phyloP scores from a whole-genome alignment of 2,888 invertebrate genomes.

The Cephus spinipes region DNA sequence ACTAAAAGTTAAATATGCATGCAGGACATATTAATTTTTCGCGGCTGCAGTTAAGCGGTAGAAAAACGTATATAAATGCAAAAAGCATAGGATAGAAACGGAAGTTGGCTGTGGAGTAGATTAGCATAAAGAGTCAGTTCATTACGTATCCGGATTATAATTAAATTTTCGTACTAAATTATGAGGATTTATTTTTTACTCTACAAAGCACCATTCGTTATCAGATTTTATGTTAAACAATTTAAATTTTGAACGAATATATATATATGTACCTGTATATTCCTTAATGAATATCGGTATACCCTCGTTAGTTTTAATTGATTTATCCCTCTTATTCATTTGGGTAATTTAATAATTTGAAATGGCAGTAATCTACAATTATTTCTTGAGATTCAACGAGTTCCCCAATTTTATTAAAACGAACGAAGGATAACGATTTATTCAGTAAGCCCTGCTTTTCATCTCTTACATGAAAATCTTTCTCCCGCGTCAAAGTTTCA shows the following conservation, averaged over 20 bases:
- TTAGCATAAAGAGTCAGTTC: constrained; percentile 20
- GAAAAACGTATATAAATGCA: no score
- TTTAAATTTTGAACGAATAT: no score
- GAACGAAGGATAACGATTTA: no score
- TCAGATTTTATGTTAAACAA: no score
- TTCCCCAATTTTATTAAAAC: no score
- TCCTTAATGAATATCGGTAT: no score
- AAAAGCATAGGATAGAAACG: not conserved
- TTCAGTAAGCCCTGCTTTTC: no score
- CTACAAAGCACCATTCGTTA: no score
- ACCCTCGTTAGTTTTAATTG: constrained; percentile 32
- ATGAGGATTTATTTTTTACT: no score
- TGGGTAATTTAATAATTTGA: constrained; percentile 29
- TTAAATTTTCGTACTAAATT: no score
- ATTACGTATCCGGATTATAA: constrained; percentile 13
- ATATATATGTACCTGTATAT: no score
- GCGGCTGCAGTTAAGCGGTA: constrained; percentile 4
- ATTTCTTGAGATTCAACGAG: no score
- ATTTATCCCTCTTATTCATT: constrained; percentile 35
- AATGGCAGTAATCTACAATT: constrained; percentile 5
- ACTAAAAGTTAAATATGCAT: constrained; percentile 16
- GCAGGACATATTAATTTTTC: constrained; percentile 3
- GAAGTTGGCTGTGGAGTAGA: constrained; percentile 12
- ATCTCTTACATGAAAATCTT: not conserved
- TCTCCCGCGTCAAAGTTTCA: constrained; percentile 21